Base-by-base conservation (phyloP, 2,888 invertebrate species). In the Nycteola revayana region DNA sequence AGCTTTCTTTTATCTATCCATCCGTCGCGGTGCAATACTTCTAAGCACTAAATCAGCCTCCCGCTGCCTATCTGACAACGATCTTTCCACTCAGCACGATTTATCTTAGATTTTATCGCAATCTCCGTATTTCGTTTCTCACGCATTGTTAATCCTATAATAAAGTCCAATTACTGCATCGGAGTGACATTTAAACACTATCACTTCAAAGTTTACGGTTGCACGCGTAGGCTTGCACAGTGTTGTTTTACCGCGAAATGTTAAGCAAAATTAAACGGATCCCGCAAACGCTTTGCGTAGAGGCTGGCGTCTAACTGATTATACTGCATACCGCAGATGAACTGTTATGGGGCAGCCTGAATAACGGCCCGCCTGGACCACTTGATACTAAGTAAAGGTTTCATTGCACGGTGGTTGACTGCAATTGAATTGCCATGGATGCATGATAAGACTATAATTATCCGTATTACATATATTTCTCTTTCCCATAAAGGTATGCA, bases 281-380 rank as follows among this genome's bases (percentile, higher is more conserved):
- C 44, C 54, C 60, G 60, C 59, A 51, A 48, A 47, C 32, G 38
- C 48, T 50, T 43, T 49, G 55, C 40, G 55, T 42, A 43, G 42
- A 52, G 52, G 44, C 52, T 32, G 46, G 47, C 55, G 44, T 41
- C 40, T 65, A 70, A 75, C 75, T 73, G 75, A 71, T 55, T 65
- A 53, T 51, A 56, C 58, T 63, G 58, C 63, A 60, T 66, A 60
- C 58, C 58, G 51, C 45, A 51, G 42, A 49, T 64, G 54, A 63
- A 74, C 75, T 67, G 75, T 73, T 75, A 71, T 53, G 55, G 51
- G 42, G 40, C 10, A 41, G 34, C 42, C 51, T 49, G 69, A 66
- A 69, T 75, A 75, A 72, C 75, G 75, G 73, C 53, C 36, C 26
- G 38, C 37, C n/a, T 44, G 42, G 36, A 46, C 56, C n/a, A n/a